phyloP scores from a whole-genome alignment of 2,888 invertebrate species.

The Latrodectus hesperus region DNA sequence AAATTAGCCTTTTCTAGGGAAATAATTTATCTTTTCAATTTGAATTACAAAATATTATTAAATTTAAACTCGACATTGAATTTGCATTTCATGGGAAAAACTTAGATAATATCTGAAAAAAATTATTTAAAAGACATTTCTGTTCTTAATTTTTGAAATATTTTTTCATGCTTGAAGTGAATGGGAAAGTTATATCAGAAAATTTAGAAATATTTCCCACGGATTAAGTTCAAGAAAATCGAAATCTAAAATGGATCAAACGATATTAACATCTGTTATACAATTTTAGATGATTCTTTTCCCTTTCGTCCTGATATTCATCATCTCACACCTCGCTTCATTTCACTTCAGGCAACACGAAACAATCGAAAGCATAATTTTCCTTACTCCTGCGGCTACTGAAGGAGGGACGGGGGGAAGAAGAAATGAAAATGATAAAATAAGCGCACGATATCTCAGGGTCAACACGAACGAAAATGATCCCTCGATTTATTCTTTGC shows the following conservation, averaged over 20 bases:
- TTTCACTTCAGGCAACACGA: not conserved
- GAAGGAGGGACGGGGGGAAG: slow-evolving; percentile 4
- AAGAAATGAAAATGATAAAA: not conserved
- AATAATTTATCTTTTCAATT: no score
- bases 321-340: not conserved
- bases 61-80: no score
- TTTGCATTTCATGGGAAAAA: no score
- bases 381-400: not conserved
- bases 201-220: not conserved
- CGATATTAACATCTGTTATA: not conserved
- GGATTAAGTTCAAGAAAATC: not conserved
- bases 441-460: slow-evolving; percentile 10
- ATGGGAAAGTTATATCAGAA: no score
- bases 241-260: slow-evolving; percentile 3
- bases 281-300: not conserved
- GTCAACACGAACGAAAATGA: slow-evolving; percentile 48
- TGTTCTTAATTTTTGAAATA: no score
- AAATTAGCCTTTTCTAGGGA: no score
- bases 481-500: slow-evolving; percentile 9
- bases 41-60: no score
- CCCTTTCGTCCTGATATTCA: not conserved
- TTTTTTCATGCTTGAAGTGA: no score
- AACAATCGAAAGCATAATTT: slow-evolving; percentile 27
- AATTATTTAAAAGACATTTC: no score
- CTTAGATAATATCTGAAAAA: no score